Evolutionary conservation across 30 jellyfish, hydroid and myxozoan genomes (phyloP), one percentile per base, ranked within the genome.

Genomic region (Mastigias papua): DNA sequence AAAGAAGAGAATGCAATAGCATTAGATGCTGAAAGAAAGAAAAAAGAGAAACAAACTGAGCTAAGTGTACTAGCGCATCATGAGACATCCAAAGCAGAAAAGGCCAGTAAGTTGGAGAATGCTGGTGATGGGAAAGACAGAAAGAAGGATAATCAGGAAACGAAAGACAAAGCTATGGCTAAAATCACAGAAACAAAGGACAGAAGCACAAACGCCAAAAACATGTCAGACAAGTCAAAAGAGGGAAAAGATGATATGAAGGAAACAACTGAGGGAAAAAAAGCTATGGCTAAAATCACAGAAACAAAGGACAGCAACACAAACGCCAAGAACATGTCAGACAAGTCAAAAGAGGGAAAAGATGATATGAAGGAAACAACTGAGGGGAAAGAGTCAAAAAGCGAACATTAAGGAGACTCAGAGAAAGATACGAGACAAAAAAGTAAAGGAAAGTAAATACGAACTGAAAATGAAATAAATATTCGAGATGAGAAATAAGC

Each of bases 1-100:
- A 26, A 76, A 35, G 86, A 50, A 25, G 60, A 28, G 60, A 69
- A 69, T 23, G 69, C 69, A 17, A 57, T 19, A 23, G 27, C 69
- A 57, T 5, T 4, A 23, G 25, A 57, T 5, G 69, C 23, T 8
- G 69, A 35, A 37, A 26, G 33, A 6, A 37, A 34, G 21, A 34
- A n/a, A 17, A 61, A 34, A 31, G 62, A 64, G 32, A 65, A 61
- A 23, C 9, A 46, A 76, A 32, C 20, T 4, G 51, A 76, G 7
- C 63, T 6, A 25, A 21, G 16, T 3, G 65, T 5, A 5, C n/a
- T 23, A 16, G 48, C 23, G 31, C 30, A 29, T 10, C 49, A 32
- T n/a, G 62, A 76, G 76, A 20, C 34, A 1, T 1, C 72, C 46
- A 51, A 57, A 51, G 32, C 51, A 57, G 34, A 60, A 26, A 49